These are phyloP conservation scores for Embidobia sp. DNA, from an alignment of 2,888 invertebrate genomes.

Conservation along the genomic window DNA sequence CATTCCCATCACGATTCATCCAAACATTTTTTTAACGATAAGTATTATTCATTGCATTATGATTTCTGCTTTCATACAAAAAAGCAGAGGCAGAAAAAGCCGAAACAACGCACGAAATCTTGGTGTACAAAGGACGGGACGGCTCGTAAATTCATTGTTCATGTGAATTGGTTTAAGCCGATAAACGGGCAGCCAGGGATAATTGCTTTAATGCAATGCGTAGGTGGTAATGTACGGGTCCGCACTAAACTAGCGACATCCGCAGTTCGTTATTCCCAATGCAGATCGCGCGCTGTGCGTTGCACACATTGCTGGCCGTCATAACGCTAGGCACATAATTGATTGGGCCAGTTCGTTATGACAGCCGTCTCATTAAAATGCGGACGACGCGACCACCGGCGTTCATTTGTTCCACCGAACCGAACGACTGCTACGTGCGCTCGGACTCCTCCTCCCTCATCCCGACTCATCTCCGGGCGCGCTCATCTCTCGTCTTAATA, in stretches of 20 bases:
- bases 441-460: conserved; percentile 14
- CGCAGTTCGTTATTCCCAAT: conserved; percentile 75
- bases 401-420: conserved; percentile 74
- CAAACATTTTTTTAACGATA: too few relatives aligned
- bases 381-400: conserved; percentile 73
- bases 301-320: conserved; percentile 59
- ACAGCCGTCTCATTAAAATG: conserved; percentile 79
- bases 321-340: conserved; percentile 73
- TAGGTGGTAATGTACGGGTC: conserved; percentile 70
- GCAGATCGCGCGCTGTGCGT: conserved; percentile 70
- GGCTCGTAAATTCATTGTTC: conserved; percentile 69
- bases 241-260: conserved; percentile 68
- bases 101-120: conserved; percentile 21
- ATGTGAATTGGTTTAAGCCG: conserved; percentile 74
- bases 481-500: conserved; percentile 12
- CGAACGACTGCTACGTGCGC: conserved; percentile 68
- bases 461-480: too few relatives aligned
- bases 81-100: too few relatives aligned
- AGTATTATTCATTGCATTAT: too few relatives aligned
- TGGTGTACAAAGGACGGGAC: conserved; percentile 26
- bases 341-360: conserved; percentile 80
- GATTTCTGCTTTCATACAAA: too few relatives aligned
- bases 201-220: conserved; percentile 75
- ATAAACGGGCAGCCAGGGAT: conserved; percentile 73
- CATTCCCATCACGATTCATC: too few relatives aligned